A percentile compares a stretch with the other conserved stretches of the same genome.
phyloP scores from a whole-genome alignment of 2,888 invertebrate species.

The Parnassius glacialis region DNA sequence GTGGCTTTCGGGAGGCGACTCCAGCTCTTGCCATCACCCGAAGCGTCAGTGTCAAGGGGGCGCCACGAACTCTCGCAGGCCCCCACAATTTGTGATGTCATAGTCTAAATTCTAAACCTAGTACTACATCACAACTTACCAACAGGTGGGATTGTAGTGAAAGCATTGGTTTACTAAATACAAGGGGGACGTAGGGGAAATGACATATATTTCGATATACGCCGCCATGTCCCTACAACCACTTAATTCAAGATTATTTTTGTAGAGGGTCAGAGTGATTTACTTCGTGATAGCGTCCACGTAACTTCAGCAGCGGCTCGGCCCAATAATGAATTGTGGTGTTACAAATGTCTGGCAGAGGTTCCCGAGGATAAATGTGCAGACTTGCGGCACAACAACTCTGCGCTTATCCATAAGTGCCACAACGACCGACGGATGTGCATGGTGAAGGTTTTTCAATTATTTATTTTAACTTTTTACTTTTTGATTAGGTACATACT shows the following conservation, averaged over 20 bases:
- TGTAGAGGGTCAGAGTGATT: conserved; percentile 59
- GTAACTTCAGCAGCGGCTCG: conserved; percentile 90
- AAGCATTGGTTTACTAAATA: too few relatives aligned
- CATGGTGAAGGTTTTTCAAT: conserved; percentile 81
- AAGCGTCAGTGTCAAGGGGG: too few relatives aligned
- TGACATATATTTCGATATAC: too few relatives aligned
- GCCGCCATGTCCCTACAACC: too few relatives aligned
- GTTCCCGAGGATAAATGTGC: conserved; percentile 87
- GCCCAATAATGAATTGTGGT: conserved; percentile 89
- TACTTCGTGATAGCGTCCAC: conserved; percentile 84
- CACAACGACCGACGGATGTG: conserved; percentile 88
- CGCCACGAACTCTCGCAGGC: too few relatives aligned
- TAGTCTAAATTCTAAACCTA: too few relatives aligned
- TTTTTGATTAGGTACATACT: not conserved
- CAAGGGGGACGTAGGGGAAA: too few relatives aligned
- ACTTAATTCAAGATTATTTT: not conserved
- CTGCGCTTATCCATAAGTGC: conserved; percentile 86
- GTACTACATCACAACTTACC: too few relatives aligned
- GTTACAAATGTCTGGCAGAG: conserved; percentile 90
- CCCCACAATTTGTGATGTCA: too few relatives aligned
- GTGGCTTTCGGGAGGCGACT: too few relatives aligned
- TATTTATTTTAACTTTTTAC: conserved; percentile 1
- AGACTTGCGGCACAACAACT: conserved; percentile 81
- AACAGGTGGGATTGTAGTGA: too few relatives aligned
- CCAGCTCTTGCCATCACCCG: too few relatives aligned